These are phyloP conservation scores for Portunus trituberculatus DNA, from an alignment of 1,140 invertebrate species.

Conservation along the genomic window DNA sequence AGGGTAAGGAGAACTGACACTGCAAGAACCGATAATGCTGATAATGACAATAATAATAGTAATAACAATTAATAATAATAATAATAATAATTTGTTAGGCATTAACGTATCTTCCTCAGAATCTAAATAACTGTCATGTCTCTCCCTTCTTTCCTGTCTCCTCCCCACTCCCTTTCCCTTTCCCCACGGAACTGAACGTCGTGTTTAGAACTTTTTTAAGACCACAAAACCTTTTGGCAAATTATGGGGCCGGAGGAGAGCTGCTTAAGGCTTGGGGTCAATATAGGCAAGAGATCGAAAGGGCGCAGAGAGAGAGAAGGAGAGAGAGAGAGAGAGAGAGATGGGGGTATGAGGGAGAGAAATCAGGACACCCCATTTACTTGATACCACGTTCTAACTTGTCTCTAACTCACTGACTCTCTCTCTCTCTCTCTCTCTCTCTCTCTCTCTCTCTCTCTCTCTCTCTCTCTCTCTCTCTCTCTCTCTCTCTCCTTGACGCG, in stretches of 20 bases:
- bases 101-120: no score
- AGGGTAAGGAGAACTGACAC: no score
- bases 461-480: no score
- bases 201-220: constrained; percentile 3
- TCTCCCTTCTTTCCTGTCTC: background rate
- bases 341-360: background rate
- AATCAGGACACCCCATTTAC: background rate
- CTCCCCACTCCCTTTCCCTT: background rate
- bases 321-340: constrained; percentile 5
- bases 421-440: no score
- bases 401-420: background rate
- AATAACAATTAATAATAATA: no score
- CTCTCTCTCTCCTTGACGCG: no score
- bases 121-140: no score
- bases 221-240: background rate
- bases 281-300: constrained; percentile 1
- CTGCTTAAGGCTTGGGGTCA: background rate
- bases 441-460: no score
- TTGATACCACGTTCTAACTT: background rate
- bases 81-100: no score
- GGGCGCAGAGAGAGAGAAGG: background rate
- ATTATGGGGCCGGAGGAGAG: background rate
- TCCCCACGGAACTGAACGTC: background rate
- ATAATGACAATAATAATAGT: background rate
- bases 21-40: background rate